Percentiles rank a stretch among this genome's conserved stretches.
These are phyloP conservation scores for Pararge aegeria DNA, from an alignment of 1,140 invertebrate species.

Conservation along the genomic window DNA sequence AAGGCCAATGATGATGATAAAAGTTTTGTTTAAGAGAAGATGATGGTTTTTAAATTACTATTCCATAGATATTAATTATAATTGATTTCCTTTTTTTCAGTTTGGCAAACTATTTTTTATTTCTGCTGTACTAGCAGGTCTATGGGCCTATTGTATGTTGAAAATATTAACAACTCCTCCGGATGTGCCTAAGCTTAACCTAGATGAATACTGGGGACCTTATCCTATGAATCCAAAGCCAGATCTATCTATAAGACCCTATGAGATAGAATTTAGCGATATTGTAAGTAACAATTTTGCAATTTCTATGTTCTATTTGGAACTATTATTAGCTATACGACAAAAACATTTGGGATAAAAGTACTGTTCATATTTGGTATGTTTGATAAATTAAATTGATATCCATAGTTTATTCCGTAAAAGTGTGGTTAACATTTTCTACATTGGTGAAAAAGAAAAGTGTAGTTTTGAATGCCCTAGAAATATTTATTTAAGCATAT, in stretches of 20 bases:
- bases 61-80: background rate
- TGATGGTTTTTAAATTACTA: too few species aligned
- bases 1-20: too few species aligned
- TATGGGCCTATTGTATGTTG: conserved; percentile 38
- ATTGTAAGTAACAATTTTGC: conserved; percentile 48
- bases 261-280: conserved; percentile 63
- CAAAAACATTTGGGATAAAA: too few species aligned
- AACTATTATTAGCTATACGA: too few species aligned
- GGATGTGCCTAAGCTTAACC: conserved; percentile 43
- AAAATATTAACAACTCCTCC: conserved; percentile 31
- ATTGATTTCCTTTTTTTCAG: conserved; percentile 27
- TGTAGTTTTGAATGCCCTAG: too few species aligned
- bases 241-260: conserved; percentile 61
- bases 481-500: too few species aligned
- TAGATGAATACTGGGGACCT: conserved; percentile 61
- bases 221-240: conserved; percentile 50
- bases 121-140: conserved; percentile 12
- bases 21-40: too few species aligned
- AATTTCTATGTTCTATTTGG: background rate
- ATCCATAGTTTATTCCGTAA: too few species aligned
- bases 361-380: too few species aligned
- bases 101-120: conserved; percentile 32
- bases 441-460: too few species aligned
- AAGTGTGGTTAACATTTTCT: too few species aligned
- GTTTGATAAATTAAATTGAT: too few species aligned